Evolutionary conservation across 2,888 invertebrate genomes (phyloP).

Genomic region (Idaea aversata): DNA sequence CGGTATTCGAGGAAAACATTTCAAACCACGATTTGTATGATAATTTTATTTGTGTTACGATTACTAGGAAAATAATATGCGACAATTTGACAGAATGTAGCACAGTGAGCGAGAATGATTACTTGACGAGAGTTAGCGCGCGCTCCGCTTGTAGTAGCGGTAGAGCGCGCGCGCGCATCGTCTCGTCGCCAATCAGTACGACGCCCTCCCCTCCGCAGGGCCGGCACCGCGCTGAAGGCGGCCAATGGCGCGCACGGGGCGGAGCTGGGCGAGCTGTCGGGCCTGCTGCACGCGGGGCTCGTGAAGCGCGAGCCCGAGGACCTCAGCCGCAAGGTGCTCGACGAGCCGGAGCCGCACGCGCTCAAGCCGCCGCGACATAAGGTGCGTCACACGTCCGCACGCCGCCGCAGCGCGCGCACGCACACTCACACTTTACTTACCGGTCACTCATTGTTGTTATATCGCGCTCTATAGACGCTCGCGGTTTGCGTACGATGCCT

Average conservation of each 20-base stretch:
- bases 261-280: slow-evolving; percentile 83
- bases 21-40: slow-evolving; percentile 40
- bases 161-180: slow-evolving; percentile 65
- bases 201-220: slow-evolving; percentile 84
- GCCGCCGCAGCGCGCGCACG: slow-evolving; percentile 79
- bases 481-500: slow-evolving; percentile 81
- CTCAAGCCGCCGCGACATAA: slow-evolving; percentile 83
- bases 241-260: slow-evolving; percentile 85
- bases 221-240: slow-evolving; percentile 80
- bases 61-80: slow-evolving; percentile 42
- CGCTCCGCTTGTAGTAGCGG: slow-evolving; percentile 48
- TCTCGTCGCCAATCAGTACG: slow-evolving; percentile 66
- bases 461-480: slow-evolving; percentile 34
- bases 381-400: slow-evolving; percentile 81
- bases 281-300: slow-evolving; percentile 83
- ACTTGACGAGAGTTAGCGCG: slow-evolving; percentile 52
- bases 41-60: slow-evolving; percentile 46
- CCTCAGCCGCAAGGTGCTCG: slow-evolving; percentile 85
- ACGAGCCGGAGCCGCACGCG: slow-evolving; percentile 81
- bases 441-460: slow-evolving; percentile 79
- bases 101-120: slow-evolving; percentile 55
- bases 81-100: slow-evolving; percentile 48
- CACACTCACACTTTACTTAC: slow-evolving; percentile 73
- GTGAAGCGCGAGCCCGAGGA: slow-evolving; percentile 92
- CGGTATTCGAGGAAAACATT: slow-evolving; percentile 28